A percentile compares a stretch with the other conserved stretches of the same genome.
Evolutionary conservation across 2,888 invertebrate genomes (phyloP).

Genomic region (Pollenia amentaria): DNA sequence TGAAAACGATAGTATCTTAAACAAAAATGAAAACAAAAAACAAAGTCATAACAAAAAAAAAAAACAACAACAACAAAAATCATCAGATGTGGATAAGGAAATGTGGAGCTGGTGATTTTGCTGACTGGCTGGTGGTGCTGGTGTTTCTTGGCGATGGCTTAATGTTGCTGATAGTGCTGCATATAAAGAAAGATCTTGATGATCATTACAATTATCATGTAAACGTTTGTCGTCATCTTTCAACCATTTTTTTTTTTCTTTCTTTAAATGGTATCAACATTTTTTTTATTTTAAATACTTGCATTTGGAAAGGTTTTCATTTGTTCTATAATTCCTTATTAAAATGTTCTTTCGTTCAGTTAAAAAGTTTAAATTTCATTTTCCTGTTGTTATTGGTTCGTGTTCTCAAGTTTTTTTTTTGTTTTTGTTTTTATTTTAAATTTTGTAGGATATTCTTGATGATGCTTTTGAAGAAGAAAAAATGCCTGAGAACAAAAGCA

Average conservation of each 20-base stretch:
- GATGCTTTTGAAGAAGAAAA: slow-evolving; percentile 31
- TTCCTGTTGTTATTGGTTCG: not conserved
- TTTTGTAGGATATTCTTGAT: slow-evolving; percentile 54
- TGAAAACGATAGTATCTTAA: slow-evolving; percentile 54
- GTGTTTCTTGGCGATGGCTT: slow-evolving; percentile 43
- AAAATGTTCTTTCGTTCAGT: slow-evolving; percentile 47
- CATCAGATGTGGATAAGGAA: slow-evolving; percentile 37
- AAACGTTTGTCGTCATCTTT: slow-evolving; percentile 73
- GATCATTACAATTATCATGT: slow-evolving; percentile 72
- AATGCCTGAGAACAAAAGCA: slow-evolving; percentile 26
- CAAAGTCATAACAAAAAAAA: slow-evolving; percentile 12
- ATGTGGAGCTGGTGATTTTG: not conserved
- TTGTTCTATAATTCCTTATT: slow-evolving; percentile 31
- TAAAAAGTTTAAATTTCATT: slow-evolving; percentile 28
- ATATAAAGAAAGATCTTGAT: slow-evolving; percentile 66
- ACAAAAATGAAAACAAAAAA: slow-evolving; percentile 16
- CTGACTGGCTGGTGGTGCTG: slow-evolving; percentile 7
- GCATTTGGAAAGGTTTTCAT: slow-evolving; percentile 1
- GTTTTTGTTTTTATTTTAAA: slow-evolving; percentile 20
- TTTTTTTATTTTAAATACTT: slow-evolving; percentile 72
- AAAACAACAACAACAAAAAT: slow-evolving; percentile 22
- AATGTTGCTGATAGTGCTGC: slow-evolving; percentile 50
- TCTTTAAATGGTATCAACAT: slow-evolving; percentile 60
- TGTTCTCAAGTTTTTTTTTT: not conserved
- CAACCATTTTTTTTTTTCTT: slow-evolving; percentile 38